Conservation (phyloP, 2,113 vertebrate species). For the Tauraco erythrolophus region DNA sequence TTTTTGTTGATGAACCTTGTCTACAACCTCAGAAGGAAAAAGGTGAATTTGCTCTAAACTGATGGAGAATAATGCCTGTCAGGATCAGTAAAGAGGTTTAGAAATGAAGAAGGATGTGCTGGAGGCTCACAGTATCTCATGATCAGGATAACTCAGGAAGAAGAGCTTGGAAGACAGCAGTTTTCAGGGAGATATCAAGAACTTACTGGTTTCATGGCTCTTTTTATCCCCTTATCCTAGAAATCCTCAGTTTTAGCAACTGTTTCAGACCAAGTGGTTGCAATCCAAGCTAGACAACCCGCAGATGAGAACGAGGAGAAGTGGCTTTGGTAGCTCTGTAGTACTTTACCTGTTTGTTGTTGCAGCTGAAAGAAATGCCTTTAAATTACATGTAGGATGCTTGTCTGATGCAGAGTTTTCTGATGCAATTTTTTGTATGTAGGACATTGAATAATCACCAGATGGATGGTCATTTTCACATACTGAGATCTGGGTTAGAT, state of each 20-base stretch:
- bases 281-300: neutral
- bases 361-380: neutral
- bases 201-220: neutral
- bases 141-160: neutral
- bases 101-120: neutral
- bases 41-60: neutral
- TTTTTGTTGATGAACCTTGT: neutral
- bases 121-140: neutral
- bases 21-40: neutral
- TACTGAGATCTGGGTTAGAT: neutral
- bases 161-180: neutral
- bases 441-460: neutral
- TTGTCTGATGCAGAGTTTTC: neutral
- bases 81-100: neutral
- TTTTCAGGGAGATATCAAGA: neutral
- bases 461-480: neutral
- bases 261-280: neutral
- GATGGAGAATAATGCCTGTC: neutral
- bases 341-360: neutral
- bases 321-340: neutral
- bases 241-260: neutral
- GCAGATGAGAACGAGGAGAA: neutral
- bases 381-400: neutral
- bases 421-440: neutral
- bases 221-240: neutral